Evolutionary conservation across 2,888 invertebrate genomes (phyloP), one percentile per base, ranked within the genome.

Genomic region (Eupithecia pulchellata): DNA sequence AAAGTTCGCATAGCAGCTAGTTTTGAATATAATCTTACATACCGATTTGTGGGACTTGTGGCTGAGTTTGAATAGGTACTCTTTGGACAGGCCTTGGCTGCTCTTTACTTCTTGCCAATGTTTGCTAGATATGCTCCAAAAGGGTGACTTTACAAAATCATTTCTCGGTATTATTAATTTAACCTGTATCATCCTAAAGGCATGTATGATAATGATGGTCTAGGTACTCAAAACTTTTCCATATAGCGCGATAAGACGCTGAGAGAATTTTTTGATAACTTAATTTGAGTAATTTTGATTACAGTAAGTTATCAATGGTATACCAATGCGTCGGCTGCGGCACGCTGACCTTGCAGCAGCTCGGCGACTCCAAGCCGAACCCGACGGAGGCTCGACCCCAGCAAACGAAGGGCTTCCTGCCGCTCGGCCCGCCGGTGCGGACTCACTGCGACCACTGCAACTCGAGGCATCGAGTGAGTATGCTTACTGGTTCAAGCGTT

Each of bases 251-350:
- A n/a, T n/a, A n/a, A n/a, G n/a, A n/a, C n/a, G n/a, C n/a, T n/a
- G n/a, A n/a, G n/a, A n/a, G n/a, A n/a, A n/a, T n/a, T n/a, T n/a
- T n/a, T n/a, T n/a, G n/a, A n/a, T n/a, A n/a, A n/a, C n/a, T n/a
- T n/a, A n/a, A n/a, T n/a, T n/a, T n/a, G n/a, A n/a, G 11, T n/a
- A 47, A 20, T 47, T 17, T 25, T 25, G 32, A 13, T 4, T 4
- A 39, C 86, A 97, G 97, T 81, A 98, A 99, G 86, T 94, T 98
- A 64, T 97, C 98, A 0, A 96, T 97, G 95, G 96, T 99, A 3
- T 98, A 97, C 89, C 97, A 97, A 79, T 99, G 99, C 87, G 96
- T 96, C 1, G 99, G 98, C 0, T 99, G 99, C 89, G 98, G 98
- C 78, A 96, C 96, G 61, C 95, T 96, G 69, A 95, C 95, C 0